Base-by-base conservation (phyloP, 2,888 invertebrate species). In the Deilephila porcellus region DNA sequence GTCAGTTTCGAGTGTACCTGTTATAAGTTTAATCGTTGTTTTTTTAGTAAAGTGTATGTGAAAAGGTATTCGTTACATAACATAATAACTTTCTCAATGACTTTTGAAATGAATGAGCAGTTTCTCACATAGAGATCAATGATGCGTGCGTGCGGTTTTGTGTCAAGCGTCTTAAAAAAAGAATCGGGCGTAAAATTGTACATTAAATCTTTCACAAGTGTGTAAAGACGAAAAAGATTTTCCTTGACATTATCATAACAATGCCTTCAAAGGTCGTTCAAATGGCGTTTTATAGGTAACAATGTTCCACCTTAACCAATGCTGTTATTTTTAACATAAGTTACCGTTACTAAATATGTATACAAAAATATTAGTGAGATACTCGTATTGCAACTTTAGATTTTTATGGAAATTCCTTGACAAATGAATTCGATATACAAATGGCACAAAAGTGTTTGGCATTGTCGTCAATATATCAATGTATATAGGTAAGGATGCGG, bases 191-290 rank as follows among this genome's bases (percentile, higher is more conserved):
- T 56, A n/a, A 56, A 56, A 56, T 56, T n/a, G 19, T n/a, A 45
- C 14, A 14, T 45, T 14, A 45, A 45, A 56, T 56, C 56, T 56
- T 56, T 56, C 56, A 56, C 56, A 56, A 56, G 17, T 56, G 56
- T 56, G 56, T 56, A 29, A 29, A 63, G 32, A 63, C 32, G 32
- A 19, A 34, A 34, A 34, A 34, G 14, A n/a, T 32, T 34, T 29
- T 79, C 90, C 90, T 90, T 90, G 90, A 89, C 90, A 90, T 90
- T 90, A 86, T 85, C 80, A 75, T 73, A 56, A 76, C 74, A 76
- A 80, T 32, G 71, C 74, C 70, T 71, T 73, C 74, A 73, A 74
- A 60, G 73, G 70, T 73, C 60, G 25, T 60, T 67, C 60, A 71
- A 71, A 59, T 29, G 19, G 17, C 56, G 37, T 71, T 71, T 32